Percentiles rank a stretch among this genome's conserved stretches.
Evolutionary conservation across 2,797 vertebrate species (phyloP).

Genomic region (Enteromius fasciolatus): DNA sequence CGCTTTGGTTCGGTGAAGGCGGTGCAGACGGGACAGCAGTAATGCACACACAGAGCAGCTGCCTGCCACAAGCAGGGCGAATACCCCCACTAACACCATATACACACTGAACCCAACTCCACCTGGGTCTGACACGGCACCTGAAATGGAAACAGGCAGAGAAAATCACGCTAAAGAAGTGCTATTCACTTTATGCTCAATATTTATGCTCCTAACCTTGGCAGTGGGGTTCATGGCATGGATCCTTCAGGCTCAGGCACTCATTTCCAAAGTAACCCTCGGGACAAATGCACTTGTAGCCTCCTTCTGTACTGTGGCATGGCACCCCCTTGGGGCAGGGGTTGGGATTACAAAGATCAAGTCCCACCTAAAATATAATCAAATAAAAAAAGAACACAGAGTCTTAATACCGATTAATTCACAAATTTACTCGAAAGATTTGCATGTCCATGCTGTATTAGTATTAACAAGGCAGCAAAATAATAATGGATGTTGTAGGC

Average conservation of each 20-base stretch:
- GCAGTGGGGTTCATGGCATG: conserved; percentile 76
- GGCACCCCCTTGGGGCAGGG: conserved; percentile 77
- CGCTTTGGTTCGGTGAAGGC: conserved; percentile 71
- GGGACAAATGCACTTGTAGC: conserved; percentile 75
- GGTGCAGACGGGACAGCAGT: conserved; percentile 73
- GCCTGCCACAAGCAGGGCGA: conserved; percentile 70
- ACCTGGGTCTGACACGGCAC: conserved; percentile 68
- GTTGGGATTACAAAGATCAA: conserved; percentile 78
- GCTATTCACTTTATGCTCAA: not conserved
- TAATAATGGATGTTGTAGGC: not conserved
- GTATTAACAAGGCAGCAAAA: not conserved
- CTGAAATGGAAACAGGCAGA: conserved; percentile 43
- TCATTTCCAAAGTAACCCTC: conserved; percentile 76
- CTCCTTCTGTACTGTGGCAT: conserved; percentile 73
- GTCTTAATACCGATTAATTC: not conserved
- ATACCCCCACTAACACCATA: conserved; percentile 74
- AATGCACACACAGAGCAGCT: conserved; percentile 69
- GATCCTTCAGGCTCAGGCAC: conserved; percentile 71
- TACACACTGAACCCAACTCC: conserved; percentile 69
- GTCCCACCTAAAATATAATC: conserved; percentile 62
- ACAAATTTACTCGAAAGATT: not conserved
- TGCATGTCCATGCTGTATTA: not conserved
- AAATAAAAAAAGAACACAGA: not conserved
- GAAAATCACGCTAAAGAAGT: not conserved
- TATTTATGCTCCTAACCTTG: conserved; percentile 67